Base-by-base conservation (phyloP, 2,113 vertebrate genomes). In the Protomyctophum bolini region DNA sequence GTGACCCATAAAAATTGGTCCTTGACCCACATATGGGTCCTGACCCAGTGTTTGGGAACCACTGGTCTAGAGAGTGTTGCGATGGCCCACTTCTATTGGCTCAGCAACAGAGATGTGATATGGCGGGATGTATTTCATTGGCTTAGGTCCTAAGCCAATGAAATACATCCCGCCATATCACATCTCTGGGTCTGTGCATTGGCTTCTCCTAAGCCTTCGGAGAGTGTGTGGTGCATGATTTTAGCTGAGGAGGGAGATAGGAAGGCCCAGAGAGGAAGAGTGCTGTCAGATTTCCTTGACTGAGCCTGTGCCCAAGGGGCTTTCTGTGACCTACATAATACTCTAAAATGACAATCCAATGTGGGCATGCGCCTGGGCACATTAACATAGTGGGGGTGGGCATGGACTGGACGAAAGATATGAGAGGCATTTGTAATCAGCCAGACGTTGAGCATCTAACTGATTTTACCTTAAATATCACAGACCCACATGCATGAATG, bases 271-370 rank as follows among this genome's bases (percentile, higher is more conserved):
- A 77, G 80, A 87, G 83, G 87, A 83, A 75, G 82, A 79, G 82
- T 69, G 80, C 91, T 91, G 91, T 93, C 92, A 92, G 82, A 76
- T 91, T 84, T 89, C 83, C 85, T 93, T 89, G 91, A 79, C 83
- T 76, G 77, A 85, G 81, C 79, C 21, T 68, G 79, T 84, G 84
- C 83, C 92, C 83, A 74, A 75, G 66, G 87, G 91, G 88, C 79
- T 81, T 60, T 65, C 67, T 67, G 77, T 93, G 92, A 92, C 92
- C 92, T 91, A 93, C 68, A 92, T 93, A 88, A 15, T 72, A 77
- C 82, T 21, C 21, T 21, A 85, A 81, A 41, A 46, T 84, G 79
- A 68, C 87, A 29, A n/a, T 68, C 68, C 52, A 1, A 46, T 9
- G 48, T 21, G 70, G 7, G 41, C 14, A n/a, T 67, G 73, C 65